Percentiles rank a stretch among this genome's conserved stretches.
phyloP scores from a whole-genome alignment of 35 echinoderm and acorn worm genomes.

The Nesometra sesokonis region DNA sequence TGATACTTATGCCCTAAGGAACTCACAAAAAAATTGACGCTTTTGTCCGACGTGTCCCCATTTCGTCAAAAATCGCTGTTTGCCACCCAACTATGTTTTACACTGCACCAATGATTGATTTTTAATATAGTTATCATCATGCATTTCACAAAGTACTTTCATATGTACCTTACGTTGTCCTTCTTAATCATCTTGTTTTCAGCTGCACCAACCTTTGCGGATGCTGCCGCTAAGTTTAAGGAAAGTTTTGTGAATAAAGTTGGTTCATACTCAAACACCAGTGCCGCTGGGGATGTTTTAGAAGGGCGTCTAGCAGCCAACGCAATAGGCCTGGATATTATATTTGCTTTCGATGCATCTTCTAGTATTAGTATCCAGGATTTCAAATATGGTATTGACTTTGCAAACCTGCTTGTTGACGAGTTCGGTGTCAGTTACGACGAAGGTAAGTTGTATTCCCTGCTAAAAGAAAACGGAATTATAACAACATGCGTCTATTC shows the following conservation, averaged over 20 bases:
- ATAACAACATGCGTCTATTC: too few relatives aligned
- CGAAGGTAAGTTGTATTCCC: conserved; percentile 1
- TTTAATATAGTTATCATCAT: too few relatives aligned
- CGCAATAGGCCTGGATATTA: conserved; percentile 21
- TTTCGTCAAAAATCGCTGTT: too few relatives aligned
- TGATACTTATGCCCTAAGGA: too few relatives aligned
- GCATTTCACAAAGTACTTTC: too few relatives aligned
- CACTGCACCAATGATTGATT: too few relatives aligned
- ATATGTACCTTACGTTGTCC: too few relatives aligned
- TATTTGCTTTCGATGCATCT: conserved; percentile 40
- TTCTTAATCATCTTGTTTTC: not conserved
- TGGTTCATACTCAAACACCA: not conserved
- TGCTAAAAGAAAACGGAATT: too few relatives aligned
- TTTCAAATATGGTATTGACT: conserved; percentile 23
- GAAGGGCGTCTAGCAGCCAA: not conserved
- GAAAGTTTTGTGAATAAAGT: not conserved
- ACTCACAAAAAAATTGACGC: too few relatives aligned
- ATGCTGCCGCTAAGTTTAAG: not conserved
- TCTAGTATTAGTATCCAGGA: conserved; percentile 18
- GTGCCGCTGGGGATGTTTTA: not conserved
- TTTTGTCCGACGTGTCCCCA: too few relatives aligned
- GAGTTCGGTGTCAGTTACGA: conserved; percentile 28
- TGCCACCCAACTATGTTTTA: too few relatives aligned
- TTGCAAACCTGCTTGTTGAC: conserved; percentile 16
- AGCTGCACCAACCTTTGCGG: not conserved